Conservation (phyloP, 2,888 invertebrate species). For the Epinotia brunnichana region DNA sequence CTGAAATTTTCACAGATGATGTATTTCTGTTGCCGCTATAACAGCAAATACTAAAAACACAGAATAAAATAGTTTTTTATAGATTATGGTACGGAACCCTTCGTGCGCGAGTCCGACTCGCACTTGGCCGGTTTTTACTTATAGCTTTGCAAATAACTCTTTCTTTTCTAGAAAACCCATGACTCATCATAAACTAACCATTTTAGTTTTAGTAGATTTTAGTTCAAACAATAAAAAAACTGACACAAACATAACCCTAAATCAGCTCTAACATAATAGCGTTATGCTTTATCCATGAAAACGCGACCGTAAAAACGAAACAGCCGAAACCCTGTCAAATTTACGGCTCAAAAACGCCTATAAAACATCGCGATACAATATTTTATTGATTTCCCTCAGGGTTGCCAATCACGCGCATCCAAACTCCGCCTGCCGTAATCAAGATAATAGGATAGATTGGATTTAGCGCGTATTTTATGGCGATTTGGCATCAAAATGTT, state of each 20-base stretch:
- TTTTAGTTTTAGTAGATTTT: too few species aligned
- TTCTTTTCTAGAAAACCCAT: too few species aligned
- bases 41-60: too few species aligned
- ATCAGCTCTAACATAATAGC: conserved; percentile 24
- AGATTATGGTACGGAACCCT: too few species aligned
- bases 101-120: too few species aligned
- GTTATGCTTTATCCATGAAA: conserved; percentile 44
- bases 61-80: too few species aligned
- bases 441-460: background rate
- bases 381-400: conserved; percentile 39
- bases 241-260: background rate
- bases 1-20: too few species aligned
- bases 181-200: too few species aligned
- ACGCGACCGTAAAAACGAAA: conserved; percentile 47
- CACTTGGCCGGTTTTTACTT: too few species aligned
- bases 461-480: conserved; percentile 7
- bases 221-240: background rate
- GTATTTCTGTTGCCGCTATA: too few species aligned
- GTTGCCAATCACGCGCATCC: conserved; percentile 19
- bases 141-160: too few species aligned
- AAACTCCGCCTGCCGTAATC: background rate
- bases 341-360: conserved; percentile 54
- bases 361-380: conserved; percentile 46
- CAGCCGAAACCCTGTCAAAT: conserved; percentile 57
- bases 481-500: background rate